phyloP scores from a whole-genome alignment of 2,113 vertebrate genomes.

The Antennarius striatus region DNA sequence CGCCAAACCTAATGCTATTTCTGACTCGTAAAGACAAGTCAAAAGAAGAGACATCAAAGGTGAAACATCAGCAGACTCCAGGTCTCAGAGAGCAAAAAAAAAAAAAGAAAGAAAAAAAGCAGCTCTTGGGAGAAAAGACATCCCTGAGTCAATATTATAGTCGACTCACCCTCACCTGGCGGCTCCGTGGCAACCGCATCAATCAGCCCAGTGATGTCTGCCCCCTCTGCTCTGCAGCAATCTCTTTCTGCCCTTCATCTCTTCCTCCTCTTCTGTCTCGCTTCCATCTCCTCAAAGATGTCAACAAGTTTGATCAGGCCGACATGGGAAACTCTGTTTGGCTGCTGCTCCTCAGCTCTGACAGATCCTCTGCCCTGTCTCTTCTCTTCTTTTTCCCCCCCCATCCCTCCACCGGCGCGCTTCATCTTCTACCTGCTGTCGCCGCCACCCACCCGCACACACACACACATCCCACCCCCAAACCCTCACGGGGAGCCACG shows the following conservation, averaged over 20 bases:
- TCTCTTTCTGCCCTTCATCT: constrained; percentile 39
- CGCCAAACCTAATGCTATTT: constrained; percentile 6
- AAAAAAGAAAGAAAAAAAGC: no score
- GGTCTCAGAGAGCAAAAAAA: neutral
- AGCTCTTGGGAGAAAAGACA: constrained; percentile 8
- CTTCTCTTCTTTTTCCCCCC: constrained; percentile 38
- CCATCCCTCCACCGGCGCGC: constrained; percentile 20
- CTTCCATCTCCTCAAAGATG: constrained; percentile 38
- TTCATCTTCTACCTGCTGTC: constrained; percentile 51
- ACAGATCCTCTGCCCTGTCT: constrained; percentile 36
- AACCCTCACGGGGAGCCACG: constrained; percentile 17
- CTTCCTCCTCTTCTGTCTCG: constrained; percentile 2
- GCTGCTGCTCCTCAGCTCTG: constrained; percentile 19
- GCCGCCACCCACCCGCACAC: neutral
- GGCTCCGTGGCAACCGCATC: constrained; percentile 37
- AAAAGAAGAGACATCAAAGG: constrained; percentile 3
- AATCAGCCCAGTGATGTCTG: constrained; percentile 42
- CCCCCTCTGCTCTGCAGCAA: constrained; percentile 9
- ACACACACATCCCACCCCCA: neutral
- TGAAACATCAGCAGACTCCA: neutral
- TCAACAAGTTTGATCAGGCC: constrained; percentile 65
- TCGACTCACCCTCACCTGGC: constrained; percentile 45
- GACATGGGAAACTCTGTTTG: constrained; percentile 46
- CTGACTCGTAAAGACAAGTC: constrained; percentile 9
- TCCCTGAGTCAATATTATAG: constrained; percentile 29